Base-by-base conservation (phyloP, 2,888 invertebrate species). In the Mellilla xanthometata region DNA sequence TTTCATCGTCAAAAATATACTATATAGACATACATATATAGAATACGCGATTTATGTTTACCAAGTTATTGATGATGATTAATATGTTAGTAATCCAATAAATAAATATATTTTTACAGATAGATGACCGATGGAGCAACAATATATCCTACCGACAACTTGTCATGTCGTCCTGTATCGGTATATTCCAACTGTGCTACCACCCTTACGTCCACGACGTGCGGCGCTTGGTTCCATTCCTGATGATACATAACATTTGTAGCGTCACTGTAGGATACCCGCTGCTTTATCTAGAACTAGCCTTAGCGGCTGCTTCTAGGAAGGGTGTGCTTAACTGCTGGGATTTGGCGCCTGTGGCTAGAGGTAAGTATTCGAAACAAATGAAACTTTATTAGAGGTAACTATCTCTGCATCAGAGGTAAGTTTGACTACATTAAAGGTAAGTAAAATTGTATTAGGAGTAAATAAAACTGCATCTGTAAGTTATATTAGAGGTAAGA, bases 321-420 rank as follows among this genome's bases (percentile, higher is more conserved):
- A 86, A 86, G 44, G 77, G 86, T 0, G 79, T 85, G 1, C 39
- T 90, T 2, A 77, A 72, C 13, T 81, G 87, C 39, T 90, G 90
- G 90, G 84, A 90, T 49, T 46, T 89, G 35, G 72, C 83, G 10
- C 90, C 90, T 2, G 49, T 82, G 39, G 78, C 80, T 23, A 74
- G 87, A 79, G 90, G 89, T 87, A 79, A 90, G 89, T 87, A 59
- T n/a, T n/a, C n/a, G n/a, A n/a, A n/a, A n/a, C n/a, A n/a, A n/a
- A n/a, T n/a, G n/a, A n/a, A n/a, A n/a, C n/a, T n/a, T n/a, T n/a
- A n/a, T n/a, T n/a, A n/a, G n/a, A n/a, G n/a, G n/a, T n/a, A n/a
- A n/a, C n/a, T n/a, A n/a, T n/a, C n/a, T n/a, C n/a, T n/a, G n/a
- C n/a, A n/a, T n/a, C n/a, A n/a, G n/a, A n/a, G n/a, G n/a, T n/a